Evolutionary conservation across 2,888 invertebrate species (phyloP).

Genomic region (Troglohyphantes excavatus): DNA sequence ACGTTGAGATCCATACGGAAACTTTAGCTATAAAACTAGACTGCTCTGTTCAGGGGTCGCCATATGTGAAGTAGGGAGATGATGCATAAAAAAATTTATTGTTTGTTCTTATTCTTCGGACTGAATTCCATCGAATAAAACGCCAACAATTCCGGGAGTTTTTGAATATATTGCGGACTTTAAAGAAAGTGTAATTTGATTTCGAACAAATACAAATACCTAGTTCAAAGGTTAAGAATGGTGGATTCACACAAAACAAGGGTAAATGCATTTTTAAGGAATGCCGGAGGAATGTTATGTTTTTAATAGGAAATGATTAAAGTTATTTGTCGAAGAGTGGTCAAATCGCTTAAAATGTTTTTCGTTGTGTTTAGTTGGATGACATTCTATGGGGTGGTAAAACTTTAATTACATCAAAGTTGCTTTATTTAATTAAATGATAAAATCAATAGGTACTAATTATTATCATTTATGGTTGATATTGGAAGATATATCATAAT

Average conservation of each 20-base stretch:
- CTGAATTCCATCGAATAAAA: conserved; percentile 33
- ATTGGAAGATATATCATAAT: no score
- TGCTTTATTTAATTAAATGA: neutral
- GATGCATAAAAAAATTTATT: conserved; percentile 45
- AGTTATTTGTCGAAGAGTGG: no score
- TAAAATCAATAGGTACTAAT: no score
- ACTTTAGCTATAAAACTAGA: conserved; percentile 48
- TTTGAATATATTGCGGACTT: conserved; percentile 34
- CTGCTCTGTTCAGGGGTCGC: conserved; percentile 20
- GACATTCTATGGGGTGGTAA: no score
- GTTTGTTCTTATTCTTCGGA: conserved; percentile 38
- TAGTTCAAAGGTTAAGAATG: conserved; percentile 22
- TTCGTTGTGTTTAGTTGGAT: no score
- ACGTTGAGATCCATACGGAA: conserved; percentile 33
- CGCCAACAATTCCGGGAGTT: conserved; percentile 20
- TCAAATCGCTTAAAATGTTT: no score
- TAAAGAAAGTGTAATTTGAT: conserved; percentile 38
- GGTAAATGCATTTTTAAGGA: neutral
- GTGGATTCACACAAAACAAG: neutral
- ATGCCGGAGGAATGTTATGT: no score
- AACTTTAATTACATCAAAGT: no score
- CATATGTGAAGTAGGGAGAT: conserved; percentile 41
- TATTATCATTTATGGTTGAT: no score
- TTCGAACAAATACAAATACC: conserved; percentile 31
- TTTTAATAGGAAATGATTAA: no score